Base-by-base conservation (phyloP, 64 coral and sea anemone genomes). In the Trachythela sp. region DNA sequence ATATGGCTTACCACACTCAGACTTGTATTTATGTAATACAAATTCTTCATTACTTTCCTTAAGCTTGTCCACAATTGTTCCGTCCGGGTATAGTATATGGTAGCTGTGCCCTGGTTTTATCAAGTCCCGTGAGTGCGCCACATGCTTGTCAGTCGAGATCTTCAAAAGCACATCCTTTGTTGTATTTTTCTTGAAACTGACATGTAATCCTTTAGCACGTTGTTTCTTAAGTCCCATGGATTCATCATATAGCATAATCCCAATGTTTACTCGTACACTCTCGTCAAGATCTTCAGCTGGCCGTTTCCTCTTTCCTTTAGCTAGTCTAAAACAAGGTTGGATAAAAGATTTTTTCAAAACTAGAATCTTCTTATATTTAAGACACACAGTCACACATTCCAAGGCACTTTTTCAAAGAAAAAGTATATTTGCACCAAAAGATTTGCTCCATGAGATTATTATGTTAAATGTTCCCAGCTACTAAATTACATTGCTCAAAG, bases 1-100 rank as follows among this genome's bases (percentile, higher is more conserved):
- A 35, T 90, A 90, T 39, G 32, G 89, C 58, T 90, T 90, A 49
- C 89, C 89, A 85, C 89, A 90, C 83, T 90, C 83, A 90, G 48
- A 60, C 39, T 90, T 90, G 80, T 90, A 90, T 30, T 90, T 90
- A 83, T 90, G 48, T 35, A 90, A 48, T 42, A 90, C 36, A 84
- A 83, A 67, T 34, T 88, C 80, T 52, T 85, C 77, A 90, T 85
- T 70, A 40, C 83, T 90, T 85, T 90, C 54, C 83, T 51, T 85
- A 24, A 90, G 89, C 26, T 90, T 90, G 36, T 90, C 89, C 48
- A 90, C 54, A 83, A 22, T 80, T 60, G 83, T 90, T 48, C 89
- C 77, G 83, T 90, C 89, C 26, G 77, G 42, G 83, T 90, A 90
- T 48, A 84, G 51, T 50, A 90, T 39, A 36, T 36, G 50, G 77